Conservation (phyloP, 2,797 vertebrate species). For the Psittacula derbiana region DNA sequence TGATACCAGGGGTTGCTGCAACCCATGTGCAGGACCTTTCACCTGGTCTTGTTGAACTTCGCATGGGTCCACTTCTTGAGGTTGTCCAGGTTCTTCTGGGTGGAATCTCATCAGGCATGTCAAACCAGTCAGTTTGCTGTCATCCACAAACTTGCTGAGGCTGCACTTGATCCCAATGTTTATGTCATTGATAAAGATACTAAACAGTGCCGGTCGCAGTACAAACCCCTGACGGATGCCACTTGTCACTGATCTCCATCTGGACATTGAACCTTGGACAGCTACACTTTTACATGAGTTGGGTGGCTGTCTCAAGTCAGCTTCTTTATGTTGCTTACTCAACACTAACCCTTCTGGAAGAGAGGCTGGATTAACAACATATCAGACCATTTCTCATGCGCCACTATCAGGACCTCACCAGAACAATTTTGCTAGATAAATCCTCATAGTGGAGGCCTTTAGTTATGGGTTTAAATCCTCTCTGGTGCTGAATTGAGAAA, state of each 20-base stretch:
- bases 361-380: background rate
- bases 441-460: background rate
- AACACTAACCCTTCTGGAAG: background rate
- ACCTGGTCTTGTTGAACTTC: background rate
- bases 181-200: background rate
- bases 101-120: background rate
- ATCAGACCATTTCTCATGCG: background rate
- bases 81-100: background rate
- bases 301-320: background rate
- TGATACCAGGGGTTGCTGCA: background rate
- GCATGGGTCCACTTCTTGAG: fast-evolving
- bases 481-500: background rate
- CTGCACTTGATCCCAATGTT: background rate
- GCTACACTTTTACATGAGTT: background rate
- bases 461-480: background rate
- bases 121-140: background rate
- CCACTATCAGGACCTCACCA: background rate
- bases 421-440: background rate
- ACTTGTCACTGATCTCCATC: background rate
- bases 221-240: background rate
- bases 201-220: background rate
- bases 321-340: background rate
- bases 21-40: background rate
- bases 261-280: background rate
- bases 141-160: background rate